phyloP scores from a whole-genome alignment of 2,797 vertebrate species.

The Myotis findleyi region DNA sequence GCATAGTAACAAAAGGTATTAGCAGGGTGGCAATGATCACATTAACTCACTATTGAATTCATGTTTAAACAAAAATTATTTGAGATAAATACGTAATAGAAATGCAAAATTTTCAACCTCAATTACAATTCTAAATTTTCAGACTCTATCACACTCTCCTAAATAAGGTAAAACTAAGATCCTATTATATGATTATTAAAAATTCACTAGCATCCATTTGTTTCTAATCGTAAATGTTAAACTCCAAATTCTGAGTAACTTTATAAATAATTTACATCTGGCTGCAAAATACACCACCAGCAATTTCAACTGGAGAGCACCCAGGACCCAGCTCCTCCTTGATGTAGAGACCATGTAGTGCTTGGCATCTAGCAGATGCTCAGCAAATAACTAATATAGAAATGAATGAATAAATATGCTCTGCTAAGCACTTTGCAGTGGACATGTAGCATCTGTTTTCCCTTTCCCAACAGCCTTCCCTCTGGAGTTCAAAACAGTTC shows the following conservation, averaged over 20 bases:
- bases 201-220: constrained; percentile 17
- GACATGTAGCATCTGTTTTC: background rate
- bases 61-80: constrained; percentile 52
- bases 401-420: constrained; percentile 29
- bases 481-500: constrained; percentile 35
- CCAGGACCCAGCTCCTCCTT: background rate
- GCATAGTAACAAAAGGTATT: background rate
- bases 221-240: constrained; percentile 35
- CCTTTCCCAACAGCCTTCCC: background rate
- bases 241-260: background rate
- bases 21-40: background rate
- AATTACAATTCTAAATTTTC: constrained; percentile 39
- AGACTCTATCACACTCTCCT: constrained; percentile 5
- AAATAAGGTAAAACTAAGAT: constrained; percentile 21
- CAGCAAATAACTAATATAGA: background rate
- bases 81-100: constrained; percentile 2
- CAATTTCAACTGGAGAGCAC: background rate
- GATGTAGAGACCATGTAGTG: background rate
- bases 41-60: constrained; percentile 5
- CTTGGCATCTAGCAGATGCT: background rate
- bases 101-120: constrained; percentile 27
- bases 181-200: constrained; percentile 11
- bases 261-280: constrained; percentile 42
- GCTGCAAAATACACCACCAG: background rate
- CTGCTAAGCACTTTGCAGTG: background rate